Conservation (phyloP, 2,797 vertebrate genomes). For the Typhlichthys subterraneus region DNA sequence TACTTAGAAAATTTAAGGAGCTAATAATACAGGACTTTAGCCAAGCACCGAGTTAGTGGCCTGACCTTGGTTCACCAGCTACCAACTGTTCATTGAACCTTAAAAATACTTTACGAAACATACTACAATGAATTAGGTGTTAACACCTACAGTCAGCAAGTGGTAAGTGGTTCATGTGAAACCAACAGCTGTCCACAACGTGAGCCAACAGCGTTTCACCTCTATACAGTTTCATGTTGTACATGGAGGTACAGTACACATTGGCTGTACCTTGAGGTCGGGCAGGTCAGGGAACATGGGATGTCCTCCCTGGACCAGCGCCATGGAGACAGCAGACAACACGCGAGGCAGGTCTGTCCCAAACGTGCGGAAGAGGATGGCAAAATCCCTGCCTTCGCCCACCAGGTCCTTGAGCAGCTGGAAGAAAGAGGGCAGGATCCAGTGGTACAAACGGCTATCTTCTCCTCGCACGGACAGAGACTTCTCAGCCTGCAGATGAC, state of each 20-base stretch:
- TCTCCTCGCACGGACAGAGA: constrained; percentile 77
- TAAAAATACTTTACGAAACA: too few species aligned
- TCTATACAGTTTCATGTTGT: too few species aligned
- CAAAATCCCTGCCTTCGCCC: constrained; percentile 73
- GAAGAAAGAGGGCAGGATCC: constrained; percentile 90
- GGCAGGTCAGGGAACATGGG: constrained; percentile 83
- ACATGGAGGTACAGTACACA: too few species aligned
- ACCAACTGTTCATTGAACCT: too few species aligned
- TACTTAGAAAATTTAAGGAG: not conserved
- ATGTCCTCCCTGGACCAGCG: constrained; percentile 79
- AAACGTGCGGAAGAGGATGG: constrained; percentile 85
- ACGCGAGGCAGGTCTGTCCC: constrained; percentile 81
- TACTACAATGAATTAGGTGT: too few species aligned
- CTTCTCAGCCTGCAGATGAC: constrained; percentile 59
- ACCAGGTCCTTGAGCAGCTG: constrained; percentile 79
- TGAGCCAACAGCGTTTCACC: not conserved
- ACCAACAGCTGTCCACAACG: too few species aligned
- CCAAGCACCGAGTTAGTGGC: too few species aligned
- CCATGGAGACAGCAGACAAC: constrained; percentile 68
- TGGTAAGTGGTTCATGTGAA: too few species aligned
- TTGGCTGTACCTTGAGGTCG: constrained; percentile 70
- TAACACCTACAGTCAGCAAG: too few species aligned
- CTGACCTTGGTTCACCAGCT: too few species aligned
- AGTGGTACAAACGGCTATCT: constrained; percentile 79
- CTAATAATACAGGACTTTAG: too few species aligned